A percentile compares a stretch with the other conserved stretches of the same genome.
phyloP scores from a whole-genome alignment of 2,888 invertebrate genomes.

The Tachina fera region DNA sequence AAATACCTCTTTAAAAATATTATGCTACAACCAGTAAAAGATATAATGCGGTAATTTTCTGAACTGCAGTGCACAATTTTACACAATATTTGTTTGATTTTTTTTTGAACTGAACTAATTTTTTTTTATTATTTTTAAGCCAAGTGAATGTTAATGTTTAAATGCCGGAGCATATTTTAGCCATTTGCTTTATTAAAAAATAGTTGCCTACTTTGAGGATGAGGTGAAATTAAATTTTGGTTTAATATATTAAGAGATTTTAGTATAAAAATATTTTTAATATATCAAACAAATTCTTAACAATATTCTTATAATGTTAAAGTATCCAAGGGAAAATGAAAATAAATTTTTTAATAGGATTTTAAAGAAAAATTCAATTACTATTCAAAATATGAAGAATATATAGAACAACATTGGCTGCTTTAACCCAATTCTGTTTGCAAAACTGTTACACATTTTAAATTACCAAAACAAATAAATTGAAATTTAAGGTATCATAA shows the following conservation, averaged over 20 bases:
- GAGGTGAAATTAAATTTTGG: constrained; percentile 3
- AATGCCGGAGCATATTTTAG: neutral
- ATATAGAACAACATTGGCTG: no score
- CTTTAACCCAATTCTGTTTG: no score
- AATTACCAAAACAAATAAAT: neutral
- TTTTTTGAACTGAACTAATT: no score
- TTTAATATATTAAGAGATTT: neutral
- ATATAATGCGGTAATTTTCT: constrained; percentile 67
- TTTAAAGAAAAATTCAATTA: no score
- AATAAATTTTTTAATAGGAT: no score
- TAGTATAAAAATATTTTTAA: neutral
- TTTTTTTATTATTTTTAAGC: neutral
- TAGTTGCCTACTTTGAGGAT: constrained; percentile 29
- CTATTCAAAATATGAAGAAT: no score
- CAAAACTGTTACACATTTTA: neutral
- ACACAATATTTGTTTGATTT: constrained; percentile 29
- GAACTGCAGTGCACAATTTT: constrained; percentile 59
- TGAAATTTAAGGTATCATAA: neutral
- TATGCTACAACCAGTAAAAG: constrained; percentile 68
- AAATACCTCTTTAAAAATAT: constrained; percentile 69
- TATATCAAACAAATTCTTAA: neutral
- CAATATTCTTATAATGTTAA: no score
- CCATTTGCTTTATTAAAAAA: neutral
- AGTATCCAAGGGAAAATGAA: no score
- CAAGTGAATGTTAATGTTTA: constrained; percentile 36